Percentiles rank a stretch among this genome's conserved stretches.
Conservation (phyloP, 2,113 vertebrate genomes). For the Microcebus griseorufus region DNA sequence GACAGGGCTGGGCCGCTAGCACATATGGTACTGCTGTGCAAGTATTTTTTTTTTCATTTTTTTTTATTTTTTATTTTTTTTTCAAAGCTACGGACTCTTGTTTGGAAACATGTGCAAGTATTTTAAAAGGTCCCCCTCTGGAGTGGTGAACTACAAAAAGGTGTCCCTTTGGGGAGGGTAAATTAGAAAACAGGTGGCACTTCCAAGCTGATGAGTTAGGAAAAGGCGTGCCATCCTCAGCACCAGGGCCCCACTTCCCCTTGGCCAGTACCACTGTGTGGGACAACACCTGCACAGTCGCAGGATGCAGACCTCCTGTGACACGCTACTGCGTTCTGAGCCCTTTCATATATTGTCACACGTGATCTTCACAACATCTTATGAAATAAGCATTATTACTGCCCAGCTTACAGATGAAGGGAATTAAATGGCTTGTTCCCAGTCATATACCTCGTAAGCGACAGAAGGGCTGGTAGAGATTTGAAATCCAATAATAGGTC, state of each 20-base stretch:
- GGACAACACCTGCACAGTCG: not conserved
- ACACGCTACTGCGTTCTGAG: not conserved
- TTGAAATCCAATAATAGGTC: not conserved
- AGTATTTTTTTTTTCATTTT: too few relatives aligned
- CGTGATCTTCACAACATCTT: not conserved
- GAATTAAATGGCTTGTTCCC: not conserved
- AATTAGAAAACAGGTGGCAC: not conserved
- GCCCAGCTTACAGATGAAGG: not conserved
- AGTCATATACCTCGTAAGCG: not conserved
- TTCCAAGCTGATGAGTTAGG: not conserved
- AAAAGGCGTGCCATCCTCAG: not conserved
- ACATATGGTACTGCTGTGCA: not conserved
- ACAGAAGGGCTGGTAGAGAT: not conserved
- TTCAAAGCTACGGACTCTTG: too few relatives aligned
- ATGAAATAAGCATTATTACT: not conserved
- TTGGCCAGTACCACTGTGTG: fast-evolving
- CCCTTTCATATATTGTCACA: not conserved
- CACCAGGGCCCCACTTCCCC: not conserved
- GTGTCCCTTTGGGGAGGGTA: not conserved
- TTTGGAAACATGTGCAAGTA: not conserved
- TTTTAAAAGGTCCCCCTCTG: not conserved
- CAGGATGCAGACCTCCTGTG: not conserved
- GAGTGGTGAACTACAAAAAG: not conserved
- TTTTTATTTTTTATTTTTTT: too few relatives aligned
- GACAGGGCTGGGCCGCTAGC: not conserved